phyloP scores from a whole-genome alignment of 2,797 vertebrate species.

The Gymnoscopelus microlampas region DNA sequence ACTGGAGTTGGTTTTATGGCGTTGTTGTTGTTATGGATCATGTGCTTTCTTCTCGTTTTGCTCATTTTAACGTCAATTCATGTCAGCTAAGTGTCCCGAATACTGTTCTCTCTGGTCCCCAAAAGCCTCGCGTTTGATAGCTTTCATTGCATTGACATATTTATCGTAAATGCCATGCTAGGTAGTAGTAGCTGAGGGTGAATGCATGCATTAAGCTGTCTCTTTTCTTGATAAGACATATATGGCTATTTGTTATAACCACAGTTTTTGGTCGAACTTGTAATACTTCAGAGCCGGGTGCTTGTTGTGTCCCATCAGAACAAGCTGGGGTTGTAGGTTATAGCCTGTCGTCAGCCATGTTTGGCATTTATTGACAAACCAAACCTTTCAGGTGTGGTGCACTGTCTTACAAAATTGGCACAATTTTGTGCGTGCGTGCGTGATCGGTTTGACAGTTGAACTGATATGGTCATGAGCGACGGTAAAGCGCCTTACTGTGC shows the following conservation, averaged over 20 bases:
- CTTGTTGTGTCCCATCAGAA: conserved; percentile 29
- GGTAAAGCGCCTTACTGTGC: conserved; percentile 53
- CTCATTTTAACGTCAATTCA: neutral
- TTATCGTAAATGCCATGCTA: no score
- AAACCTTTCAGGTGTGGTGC: conserved; percentile 8
- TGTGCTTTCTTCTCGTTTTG: neutral
- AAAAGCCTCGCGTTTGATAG: no score
- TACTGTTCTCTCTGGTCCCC: no score
- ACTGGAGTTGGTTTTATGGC: neutral
- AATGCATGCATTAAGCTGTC: no score
- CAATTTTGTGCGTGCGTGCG: neutral
- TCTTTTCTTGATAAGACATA: no score
- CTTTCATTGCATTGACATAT: no score
- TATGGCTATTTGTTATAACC: no score
- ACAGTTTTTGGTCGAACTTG: no score
- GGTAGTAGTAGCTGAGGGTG: no score
- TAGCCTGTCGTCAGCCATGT: conserved; percentile 64
- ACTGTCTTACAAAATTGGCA: neutral
- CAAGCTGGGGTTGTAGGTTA: conserved; percentile 51
- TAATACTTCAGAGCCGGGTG: no score
- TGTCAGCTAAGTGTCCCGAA: no score
- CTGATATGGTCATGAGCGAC: neutral
- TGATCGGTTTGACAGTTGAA: neutral
- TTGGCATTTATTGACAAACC: conserved; percentile 37
- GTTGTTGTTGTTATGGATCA: no score